These are phyloP conservation scores for Scyliorhinus canicula DNA, from an alignment of 2,797 vertebrate genomes.

Conservation along the genomic window DNA sequence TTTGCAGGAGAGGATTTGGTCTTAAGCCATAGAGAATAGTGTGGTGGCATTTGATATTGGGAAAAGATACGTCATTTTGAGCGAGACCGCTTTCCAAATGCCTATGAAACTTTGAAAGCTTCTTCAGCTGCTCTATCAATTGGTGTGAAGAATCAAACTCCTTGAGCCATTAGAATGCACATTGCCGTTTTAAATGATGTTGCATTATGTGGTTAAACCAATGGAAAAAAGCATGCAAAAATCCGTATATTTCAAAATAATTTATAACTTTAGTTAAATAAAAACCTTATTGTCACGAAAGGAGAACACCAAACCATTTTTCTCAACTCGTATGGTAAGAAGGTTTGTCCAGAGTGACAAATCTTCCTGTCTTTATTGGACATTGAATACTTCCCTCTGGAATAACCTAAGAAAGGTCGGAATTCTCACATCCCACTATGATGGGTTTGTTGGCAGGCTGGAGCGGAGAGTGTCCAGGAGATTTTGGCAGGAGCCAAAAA, in stretches of 20 bases:
- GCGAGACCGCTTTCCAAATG: not conserved
- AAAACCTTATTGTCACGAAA: not conserved
- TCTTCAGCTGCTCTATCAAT: not conserved
- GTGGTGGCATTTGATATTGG: not conserved
- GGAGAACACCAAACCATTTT: not conserved
- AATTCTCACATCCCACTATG: too few relatives aligned
- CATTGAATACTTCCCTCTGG: too few relatives aligned
- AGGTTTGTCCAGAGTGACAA: not conserved
- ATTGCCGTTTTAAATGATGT: not conserved
- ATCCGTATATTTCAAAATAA: not conserved
- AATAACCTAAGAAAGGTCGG: too few relatives aligned
- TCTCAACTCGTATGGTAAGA: not conserved
- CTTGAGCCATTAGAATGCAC: not conserved
- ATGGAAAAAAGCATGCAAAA: not conserved
- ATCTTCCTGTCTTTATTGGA: not conserved
- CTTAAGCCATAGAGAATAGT: not conserved
- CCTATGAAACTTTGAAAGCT: not conserved
- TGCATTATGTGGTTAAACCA: not conserved
- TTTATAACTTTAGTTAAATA: not conserved
- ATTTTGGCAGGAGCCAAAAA: too few relatives aligned
- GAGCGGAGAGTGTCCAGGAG: too few relatives aligned
- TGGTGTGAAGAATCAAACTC: not conserved
- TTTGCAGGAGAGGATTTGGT: not conserved
- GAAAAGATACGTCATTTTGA: not conserved
- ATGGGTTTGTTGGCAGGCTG: too few relatives aligned